Evolutionary conservation across 2,113 vertebrate species (phyloP).

Genomic region (Apodemus speciosus): DNA sequence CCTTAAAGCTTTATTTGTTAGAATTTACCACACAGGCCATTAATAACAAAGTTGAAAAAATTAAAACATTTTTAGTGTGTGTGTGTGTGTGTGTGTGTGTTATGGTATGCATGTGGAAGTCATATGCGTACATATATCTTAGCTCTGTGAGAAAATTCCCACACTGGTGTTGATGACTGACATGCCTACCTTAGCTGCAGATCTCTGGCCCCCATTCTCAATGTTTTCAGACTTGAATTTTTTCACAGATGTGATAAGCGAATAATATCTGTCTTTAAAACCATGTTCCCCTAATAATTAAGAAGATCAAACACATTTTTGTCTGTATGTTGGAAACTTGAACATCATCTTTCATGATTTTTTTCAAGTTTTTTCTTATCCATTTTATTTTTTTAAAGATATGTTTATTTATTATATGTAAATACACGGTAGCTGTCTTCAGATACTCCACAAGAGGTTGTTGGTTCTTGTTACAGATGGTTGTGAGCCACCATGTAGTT

Average conservation of each 20-base stretch:
- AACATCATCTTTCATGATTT: not conserved
- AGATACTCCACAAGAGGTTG: too few relatives aligned
- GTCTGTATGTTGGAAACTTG: not conserved
- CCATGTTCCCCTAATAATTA: not conserved
- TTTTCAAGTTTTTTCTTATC: not conserved
- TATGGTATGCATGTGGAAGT: not conserved
- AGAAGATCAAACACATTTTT: not conserved
- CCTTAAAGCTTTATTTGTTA: not conserved
- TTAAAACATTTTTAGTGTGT: not conserved
- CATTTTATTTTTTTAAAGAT: too few relatives aligned
- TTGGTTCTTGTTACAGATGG: too few relatives aligned
- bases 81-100: not conserved
- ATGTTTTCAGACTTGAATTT: not conserved
- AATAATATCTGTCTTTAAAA: not conserved
- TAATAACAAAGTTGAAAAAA: not conserved
- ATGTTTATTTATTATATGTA: too few relatives aligned
- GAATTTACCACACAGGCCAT: not conserved
- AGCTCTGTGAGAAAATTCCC: not conserved
- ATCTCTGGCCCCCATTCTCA: not conserved
- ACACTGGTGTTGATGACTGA: too few relatives aligned
- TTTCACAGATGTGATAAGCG: not conserved
- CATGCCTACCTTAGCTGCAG: not conserved
- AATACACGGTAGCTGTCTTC: too few relatives aligned
- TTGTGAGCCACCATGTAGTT: too few relatives aligned
- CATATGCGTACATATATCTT: not conserved